A percentile compares a stretch with the other conserved stretches of the same genome.
Conservation (phyloP, 2,797 vertebrate species). For the Myotis daubentonii region DNA sequence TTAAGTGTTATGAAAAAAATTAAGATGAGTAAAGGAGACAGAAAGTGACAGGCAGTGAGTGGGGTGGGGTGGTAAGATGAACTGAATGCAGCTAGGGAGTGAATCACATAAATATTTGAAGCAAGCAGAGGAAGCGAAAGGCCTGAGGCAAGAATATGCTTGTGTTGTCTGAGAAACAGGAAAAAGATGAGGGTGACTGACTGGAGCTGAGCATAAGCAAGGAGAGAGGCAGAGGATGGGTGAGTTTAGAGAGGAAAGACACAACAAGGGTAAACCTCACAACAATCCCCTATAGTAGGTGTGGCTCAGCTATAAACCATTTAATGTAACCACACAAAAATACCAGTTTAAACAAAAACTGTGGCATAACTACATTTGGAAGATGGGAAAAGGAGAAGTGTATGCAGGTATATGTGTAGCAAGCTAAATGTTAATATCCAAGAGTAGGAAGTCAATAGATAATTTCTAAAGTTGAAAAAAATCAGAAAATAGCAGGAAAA, state of each 20-base stretch:
- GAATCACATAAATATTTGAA: background rate
- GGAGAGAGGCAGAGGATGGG: background rate
- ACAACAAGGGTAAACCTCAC: background rate
- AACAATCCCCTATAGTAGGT: background rate
- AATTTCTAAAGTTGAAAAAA: conserved; percentile 43
- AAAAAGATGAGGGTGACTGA: background rate
- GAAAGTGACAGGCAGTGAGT: background rate
- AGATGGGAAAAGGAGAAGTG: background rate
- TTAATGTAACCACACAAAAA: background rate
- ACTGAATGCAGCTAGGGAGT: background rate
- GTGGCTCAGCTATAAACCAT: background rate
- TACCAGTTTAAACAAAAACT: background rate
- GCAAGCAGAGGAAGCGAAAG: background rate
- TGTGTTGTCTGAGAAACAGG: background rate
- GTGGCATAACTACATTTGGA: background rate
- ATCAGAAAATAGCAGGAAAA: background rate
- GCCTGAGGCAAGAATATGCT: background rate
- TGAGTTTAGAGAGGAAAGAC: background rate
- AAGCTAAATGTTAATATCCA: background rate
- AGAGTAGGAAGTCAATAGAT: background rate
- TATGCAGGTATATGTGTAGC: background rate
- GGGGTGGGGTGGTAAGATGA: background rate
- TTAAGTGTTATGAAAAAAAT: background rate
- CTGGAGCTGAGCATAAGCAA: background rate
- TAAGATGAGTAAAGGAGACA: background rate